Base-by-base conservation (phyloP, 2,113 vertebrate species). In the Trichechus manatus region DNA sequence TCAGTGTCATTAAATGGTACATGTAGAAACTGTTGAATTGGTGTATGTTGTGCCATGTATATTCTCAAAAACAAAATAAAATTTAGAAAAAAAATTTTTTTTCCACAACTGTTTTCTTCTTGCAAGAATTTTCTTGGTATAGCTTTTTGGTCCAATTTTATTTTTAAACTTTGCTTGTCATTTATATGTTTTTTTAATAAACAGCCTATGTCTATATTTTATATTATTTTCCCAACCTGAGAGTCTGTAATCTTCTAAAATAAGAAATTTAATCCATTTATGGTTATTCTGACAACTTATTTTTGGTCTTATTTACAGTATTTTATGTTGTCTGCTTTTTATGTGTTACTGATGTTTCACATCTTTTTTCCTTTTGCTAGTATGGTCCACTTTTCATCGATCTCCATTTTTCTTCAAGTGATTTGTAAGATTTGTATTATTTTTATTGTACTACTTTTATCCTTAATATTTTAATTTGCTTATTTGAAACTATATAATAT, bases 61-160 rank as follows among this genome's bases (percentile, higher is more conserved):
- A 6, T 47, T 47, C 47, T 47, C 47, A 47, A 47, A 3, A 47
- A 47, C 47, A 47, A 39, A 39, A 47, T 10, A 47, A 47, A 47
- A 47, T 47, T 47, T 39, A 39, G 10, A 10, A 47, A 47, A 47
- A 47, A 47, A 47, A 47, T 47, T 7, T 47, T 47, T 47, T 47
- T 81, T 96, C 19, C 31, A 91, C 56, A 85, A n/a, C 66, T 66
- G 64, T 42, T 53, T 80, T 90, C 36, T 68, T 93, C 39, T 85
- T 70, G 33, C 31, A 63, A 90, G 74, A 93, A 90, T 96, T 85
- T 80, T 20, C 17, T 90, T 56, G 50, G 9, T 91, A 36, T 66
- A 75, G 31, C 59, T 72, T 87, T 47, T 33, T 33, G 47, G 56
- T 42, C n/a, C 42, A 53, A 36, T 89, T 74, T 44, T 78, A 84